phyloP scores from a whole-genome alignment of 2,797 vertebrate genomes.

The Muscicapa striata region DNA sequence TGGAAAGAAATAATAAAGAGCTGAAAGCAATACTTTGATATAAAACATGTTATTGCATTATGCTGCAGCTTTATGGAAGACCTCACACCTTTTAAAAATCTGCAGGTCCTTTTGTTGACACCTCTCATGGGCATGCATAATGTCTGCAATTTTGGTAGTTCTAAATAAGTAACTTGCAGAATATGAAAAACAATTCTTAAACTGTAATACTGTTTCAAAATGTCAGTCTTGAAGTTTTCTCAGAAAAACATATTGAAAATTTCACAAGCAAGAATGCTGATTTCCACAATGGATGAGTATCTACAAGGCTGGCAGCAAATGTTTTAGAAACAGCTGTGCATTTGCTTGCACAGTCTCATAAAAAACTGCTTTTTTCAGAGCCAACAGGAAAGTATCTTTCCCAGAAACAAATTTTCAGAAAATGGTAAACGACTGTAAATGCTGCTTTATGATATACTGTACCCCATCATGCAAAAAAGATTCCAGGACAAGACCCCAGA shows the following conservation, averaged over 20 bases:
- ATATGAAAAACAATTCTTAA: neutral
- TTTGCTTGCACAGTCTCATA: fast-evolving
- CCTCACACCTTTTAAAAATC: neutral
- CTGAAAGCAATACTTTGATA: neutral
- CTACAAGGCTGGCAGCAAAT: neutral
- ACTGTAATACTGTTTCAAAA: neutral
- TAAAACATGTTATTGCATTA: neutral
- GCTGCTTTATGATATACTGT: slow-evolving; percentile 43
- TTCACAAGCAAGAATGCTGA: neutral
- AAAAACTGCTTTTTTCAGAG: neutral
- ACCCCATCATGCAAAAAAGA: slow-evolving; percentile 83
- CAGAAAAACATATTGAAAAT: neutral
- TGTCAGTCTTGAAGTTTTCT: neutral
- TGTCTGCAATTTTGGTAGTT: neutral
- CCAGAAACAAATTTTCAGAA: neutral
- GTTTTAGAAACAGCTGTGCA: neutral
- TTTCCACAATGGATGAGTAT: neutral
- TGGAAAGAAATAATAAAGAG: neutral
- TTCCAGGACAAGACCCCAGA: slow-evolving; percentile 83
- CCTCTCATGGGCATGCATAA: neutral
- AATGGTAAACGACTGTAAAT: neutral
- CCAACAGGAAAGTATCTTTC: neutral
- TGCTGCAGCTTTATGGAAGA: neutral
- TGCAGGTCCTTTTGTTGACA: neutral
- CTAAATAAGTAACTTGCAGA: neutral